Base-by-base conservation (phyloP, 2,797 vertebrate genomes). In the Acropternis orthonyx region DNA sequence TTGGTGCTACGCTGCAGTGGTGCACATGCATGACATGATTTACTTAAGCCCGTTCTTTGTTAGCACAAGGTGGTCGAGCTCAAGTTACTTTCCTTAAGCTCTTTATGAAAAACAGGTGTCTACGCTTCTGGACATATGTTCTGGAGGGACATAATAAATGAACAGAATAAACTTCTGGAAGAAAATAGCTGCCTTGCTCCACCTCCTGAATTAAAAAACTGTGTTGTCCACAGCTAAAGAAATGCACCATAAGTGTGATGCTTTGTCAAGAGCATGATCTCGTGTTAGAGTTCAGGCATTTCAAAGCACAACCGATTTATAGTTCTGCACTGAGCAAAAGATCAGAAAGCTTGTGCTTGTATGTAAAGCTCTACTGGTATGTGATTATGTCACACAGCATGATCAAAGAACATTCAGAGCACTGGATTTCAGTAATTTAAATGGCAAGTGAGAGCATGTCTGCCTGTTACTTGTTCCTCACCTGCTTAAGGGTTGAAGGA, bases 81-180 rank as follows among this genome's bases (percentile, higher is more conserved):
- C 48, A 67, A 82, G 41, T 92, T 96, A 52, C 66, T 85, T 92
- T 84, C 46, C 43, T 79, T 93, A 80, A 90, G 56, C 52, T 66
- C 52, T 71, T 16, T 26, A n/a, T 61, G 68, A 77, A 67, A 68
- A 92, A 9, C 46, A 48, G 46, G 80, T 67, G 26, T 78, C 49
- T 65, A 7, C 62, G 27, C 71, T 86, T 88, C 34, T 80, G 76
- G 56, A 39, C 37, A 20, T 86, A 8, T 71, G 37, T 69, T 80
- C 80, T 71, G 32, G 23, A 63, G 41, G 52, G 49, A 10, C 13
- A 37, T 56, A 92, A 52, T 27, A 83, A 85, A 68, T 44, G 41
- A 90, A 24, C 12, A 23, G 62, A 37, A 49, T 74, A 71, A 94
- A 36, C 28, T 63, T 72, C 56, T 55, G 55, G 14, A 28, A 84